Conservation (phyloP, 2,797 vertebrate genomes). For the Chelidonichthys spinosus region DNA sequence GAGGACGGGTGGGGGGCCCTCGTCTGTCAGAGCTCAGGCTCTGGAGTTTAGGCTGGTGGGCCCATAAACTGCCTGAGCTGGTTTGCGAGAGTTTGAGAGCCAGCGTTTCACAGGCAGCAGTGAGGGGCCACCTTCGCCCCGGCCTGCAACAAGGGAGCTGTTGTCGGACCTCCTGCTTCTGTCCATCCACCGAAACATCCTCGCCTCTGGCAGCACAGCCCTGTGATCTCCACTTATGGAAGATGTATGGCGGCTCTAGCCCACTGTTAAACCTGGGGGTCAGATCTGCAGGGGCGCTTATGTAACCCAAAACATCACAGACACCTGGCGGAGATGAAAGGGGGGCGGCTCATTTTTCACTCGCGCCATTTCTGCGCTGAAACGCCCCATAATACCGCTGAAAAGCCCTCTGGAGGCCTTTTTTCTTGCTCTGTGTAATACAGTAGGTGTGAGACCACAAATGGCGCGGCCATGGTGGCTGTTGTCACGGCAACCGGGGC, state of each 20-base stretch:
- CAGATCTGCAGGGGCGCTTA: slow-evolving; percentile 55
- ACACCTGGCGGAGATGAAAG: slow-evolving; percentile 75
- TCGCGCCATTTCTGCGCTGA: slow-evolving; percentile 47
- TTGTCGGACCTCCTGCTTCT: slow-evolving; percentile 60
- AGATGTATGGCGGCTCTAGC: slow-evolving; percentile 56
- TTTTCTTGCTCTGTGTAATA: slow-evolving; percentile 37
- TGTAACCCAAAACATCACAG: slow-evolving; percentile 61
- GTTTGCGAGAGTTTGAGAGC: slow-evolving; percentile 65
- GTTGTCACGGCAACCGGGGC: slow-evolving; percentile 63
- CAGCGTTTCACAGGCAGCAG: slow-evolving; percentile 47
- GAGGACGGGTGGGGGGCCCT: slow-evolving; percentile 40
- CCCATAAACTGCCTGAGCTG: slow-evolving; percentile 65
- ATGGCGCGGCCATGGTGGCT: slow-evolving; percentile 38
- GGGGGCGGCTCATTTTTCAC: slow-evolving; percentile 57
- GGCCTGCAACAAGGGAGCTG: slow-evolving; percentile 57
- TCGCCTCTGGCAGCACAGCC: slow-evolving; percentile 29
- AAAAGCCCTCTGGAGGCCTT: slow-evolving; percentile 24
- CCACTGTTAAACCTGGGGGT: slow-evolving; percentile 54
- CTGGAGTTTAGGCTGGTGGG: slow-evolving; percentile 24
- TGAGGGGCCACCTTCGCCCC: slow-evolving; percentile 34
- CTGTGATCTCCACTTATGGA: slow-evolving; percentile 68
- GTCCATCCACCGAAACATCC: slow-evolving; percentile 44
- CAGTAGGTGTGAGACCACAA: slow-evolving; percentile 44
- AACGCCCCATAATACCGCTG: slow-evolving; percentile 45
- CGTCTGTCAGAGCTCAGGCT: slow-evolving; percentile 32